These are phyloP conservation scores for Aplysia californica DNA, from an alignment of 1,140 invertebrate species.

Conservation along the genomic window DNA sequence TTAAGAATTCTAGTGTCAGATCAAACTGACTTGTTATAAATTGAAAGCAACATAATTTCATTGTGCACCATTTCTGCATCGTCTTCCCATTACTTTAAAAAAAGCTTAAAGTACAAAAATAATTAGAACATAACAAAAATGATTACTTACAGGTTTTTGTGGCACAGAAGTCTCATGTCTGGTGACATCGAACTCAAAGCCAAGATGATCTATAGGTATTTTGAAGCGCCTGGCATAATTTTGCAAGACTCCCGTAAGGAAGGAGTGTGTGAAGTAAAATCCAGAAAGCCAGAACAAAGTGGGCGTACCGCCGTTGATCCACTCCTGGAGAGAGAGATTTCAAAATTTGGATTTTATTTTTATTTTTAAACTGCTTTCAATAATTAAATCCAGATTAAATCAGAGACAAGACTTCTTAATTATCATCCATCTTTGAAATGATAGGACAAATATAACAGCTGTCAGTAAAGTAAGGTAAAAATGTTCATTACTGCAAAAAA, in stretches of 20 bases:
- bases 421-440: not conserved
- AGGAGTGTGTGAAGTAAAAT: constrained; percentile 70
- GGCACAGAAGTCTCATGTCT: constrained; percentile 47
- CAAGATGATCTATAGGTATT: constrained; percentile 67
- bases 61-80: too few relatives aligned
- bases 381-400: not conserved
- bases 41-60: not conserved
- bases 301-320: constrained; percentile 62
- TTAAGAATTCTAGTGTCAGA: not conserved
- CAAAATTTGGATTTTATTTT: not conserved
- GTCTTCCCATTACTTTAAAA: too few relatives aligned
- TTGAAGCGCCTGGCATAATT: constrained; percentile 67
- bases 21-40: not conserved
- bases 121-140: not conserved
- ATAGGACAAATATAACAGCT: not conserved
- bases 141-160: constrained; percentile 58
- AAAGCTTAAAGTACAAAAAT: too few relatives aligned
- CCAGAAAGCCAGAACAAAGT: constrained; percentile 68
- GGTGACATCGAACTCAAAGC: constrained; percentile 66
- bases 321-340: constrained; percentile 54
- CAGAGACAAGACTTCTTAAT: not conserved
- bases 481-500: too few relatives aligned
- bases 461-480: too few relatives aligned
- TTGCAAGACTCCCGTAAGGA: constrained; percentile 67
- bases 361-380: not conserved